Evolutionary conservation across 2,797 vertebrate species (phyloP), one percentile per base, ranked within the genome.

Genomic region (Hippoglossus hippoglossus): DNA sequence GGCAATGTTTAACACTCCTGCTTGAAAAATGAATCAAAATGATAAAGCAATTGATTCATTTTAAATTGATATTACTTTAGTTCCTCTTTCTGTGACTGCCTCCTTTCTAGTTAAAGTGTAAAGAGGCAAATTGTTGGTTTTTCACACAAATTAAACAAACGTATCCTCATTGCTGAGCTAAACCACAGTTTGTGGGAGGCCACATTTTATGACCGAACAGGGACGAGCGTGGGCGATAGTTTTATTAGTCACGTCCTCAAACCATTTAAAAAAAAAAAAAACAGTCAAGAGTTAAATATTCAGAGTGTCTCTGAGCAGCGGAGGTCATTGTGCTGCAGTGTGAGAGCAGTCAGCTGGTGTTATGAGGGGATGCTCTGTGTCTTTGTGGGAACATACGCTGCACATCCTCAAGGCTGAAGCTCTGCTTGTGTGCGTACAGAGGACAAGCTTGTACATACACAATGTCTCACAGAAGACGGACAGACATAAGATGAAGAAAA

Each of bases 271-370:
- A 28, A 25, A 41, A n/a, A n/a, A 51, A 65, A 50, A 79, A 64
- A 19, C 24, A 44, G 39, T 2, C 52, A 60, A 26, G 47, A 44
- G 46, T 51, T 83, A 57, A 79, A 69, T 21, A 67, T 72, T 44
- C 66, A 60, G 47, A 73, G 61, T 25, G 71, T 77, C 70, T 81
- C 44, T 60, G 5, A 46, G 44, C 66, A 10, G 19, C 61, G 70
- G 26, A 64, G 79, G 77, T 80, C 82, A 81, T 26, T 71, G 76
- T 85, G 76, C 41, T 64, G 65, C 60, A 72, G 75, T 58, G 68
- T 71, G 79, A 85, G 68, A 74, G 72, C 81, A 71, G 75, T 84
- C 84, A 84, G 87, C 83, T 75, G 83, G 54, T 81, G 79, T 63
- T 41, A 57, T 72, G 71, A 85, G 66, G 59, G 56, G 72, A 63